Conservation (phyloP, 64 coral and sea anemone species). For the Hydrozoanthus tunicans region DNA sequence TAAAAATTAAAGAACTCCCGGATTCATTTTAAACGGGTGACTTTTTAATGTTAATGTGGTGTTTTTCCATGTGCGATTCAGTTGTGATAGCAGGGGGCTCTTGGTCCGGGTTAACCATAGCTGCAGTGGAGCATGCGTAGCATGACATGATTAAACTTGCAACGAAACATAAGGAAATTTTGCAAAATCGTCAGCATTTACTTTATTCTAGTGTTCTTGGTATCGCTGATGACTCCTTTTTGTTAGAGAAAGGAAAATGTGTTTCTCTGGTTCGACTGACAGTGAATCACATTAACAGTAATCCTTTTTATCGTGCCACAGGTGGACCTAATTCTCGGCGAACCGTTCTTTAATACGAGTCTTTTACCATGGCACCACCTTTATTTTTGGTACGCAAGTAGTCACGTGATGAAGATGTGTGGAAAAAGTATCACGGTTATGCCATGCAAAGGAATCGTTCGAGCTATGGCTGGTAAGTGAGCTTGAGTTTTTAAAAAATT, state of each 20-base stretch:
- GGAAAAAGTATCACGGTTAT: conserved; percentile 56
- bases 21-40: no score
- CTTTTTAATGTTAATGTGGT: no score
- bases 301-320: conserved; percentile 1
- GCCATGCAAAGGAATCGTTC: conserved; percentile 58
- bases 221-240: no score
- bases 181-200: background rate
- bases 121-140: no score
- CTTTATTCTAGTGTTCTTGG: background rate
- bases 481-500: no score
- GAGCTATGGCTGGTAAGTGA: conserved; percentile 67
- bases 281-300: background rate
- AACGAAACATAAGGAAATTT: background rate
- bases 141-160: no score
- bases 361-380: conserved; percentile 94
- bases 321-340: conserved; percentile 87
- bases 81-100: no score
- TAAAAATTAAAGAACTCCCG: no score
- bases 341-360: conserved; percentile 84
- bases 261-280: background rate
- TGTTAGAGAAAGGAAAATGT: background rate
- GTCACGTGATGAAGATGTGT: conserved; percentile 34
- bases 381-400: conserved; percentile 93
- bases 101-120: no score
- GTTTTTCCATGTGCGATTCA: no score